Base-by-base conservation (phyloP, 2,888 invertebrate genomes). In the Limnephilus rhombicus region DNA sequence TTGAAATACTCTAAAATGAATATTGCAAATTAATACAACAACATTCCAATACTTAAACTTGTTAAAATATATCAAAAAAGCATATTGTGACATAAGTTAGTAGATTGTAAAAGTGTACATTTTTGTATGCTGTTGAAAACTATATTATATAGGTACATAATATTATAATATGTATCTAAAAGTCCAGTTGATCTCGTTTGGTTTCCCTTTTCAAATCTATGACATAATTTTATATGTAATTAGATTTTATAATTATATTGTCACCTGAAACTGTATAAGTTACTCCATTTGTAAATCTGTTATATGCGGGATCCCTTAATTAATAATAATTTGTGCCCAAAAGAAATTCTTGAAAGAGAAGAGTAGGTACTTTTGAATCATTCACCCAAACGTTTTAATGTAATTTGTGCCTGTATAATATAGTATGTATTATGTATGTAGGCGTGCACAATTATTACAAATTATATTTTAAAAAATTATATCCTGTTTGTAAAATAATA, bases 71-170 rank as follows among this genome's bases (percentile, higher is more conserved):
- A 34, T 82, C 82, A 68, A 82, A 31, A 45, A 82, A 82, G 34
- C 82, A 82, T 82, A 82, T 82, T 82, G 82, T 82, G 82, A 82
- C 82, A 82, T 34, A 34, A 82, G 34, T 82, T 82, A 82, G 31
- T 34, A 82, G 82, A 31, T 15, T 82, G 15, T 82, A 82, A 31
- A 68, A 9, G 24, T 24, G 24, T 24, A 68, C 53, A 18, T 24
- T 68, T 68, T 24, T 68, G n/a, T 68, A 68, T 68, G 68, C 68
- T 68, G 68, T 68, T 68, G 68, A 68, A 68, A 68, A 68, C 68
- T 11, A 24, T 68, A 68, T 9, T 68, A 68, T 68, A 68, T 68
- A 68, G 68, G 24, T 68, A 68, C 24, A 68, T 68, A 68, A 68
- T 68, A 68, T 68, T 68, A 68, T 68, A 24, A 68, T 24, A 24